phyloP scores from a whole-genome alignment of 2,797 vertebrate genomes.

The Synanceia verrucosa region DNA sequence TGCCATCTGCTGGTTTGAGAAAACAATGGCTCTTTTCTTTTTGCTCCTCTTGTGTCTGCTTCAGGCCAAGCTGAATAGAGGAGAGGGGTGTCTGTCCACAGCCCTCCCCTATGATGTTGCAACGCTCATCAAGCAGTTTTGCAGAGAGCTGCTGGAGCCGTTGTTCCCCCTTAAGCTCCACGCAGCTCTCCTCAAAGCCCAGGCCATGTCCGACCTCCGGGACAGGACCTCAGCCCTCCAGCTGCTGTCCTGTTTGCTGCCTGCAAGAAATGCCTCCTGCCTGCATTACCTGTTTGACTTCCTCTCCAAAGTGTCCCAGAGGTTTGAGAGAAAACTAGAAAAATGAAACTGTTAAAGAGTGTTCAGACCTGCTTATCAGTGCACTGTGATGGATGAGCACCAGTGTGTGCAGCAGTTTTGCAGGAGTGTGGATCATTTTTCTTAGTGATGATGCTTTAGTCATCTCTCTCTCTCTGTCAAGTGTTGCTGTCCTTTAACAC shows the following conservation, averaged over 20 bases:
- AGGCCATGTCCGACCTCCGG: constrained; percentile 73
- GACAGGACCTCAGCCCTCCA: constrained; percentile 85
- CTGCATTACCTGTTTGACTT: constrained; percentile 90
- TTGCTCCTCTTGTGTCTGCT: neutral
- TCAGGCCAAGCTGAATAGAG: constrained; percentile 79
- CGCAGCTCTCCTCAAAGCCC: constrained; percentile 86
- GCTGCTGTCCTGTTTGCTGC: constrained; percentile 88
- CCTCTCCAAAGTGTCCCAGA: constrained; percentile 85
- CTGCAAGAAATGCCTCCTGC: constrained; percentile 77
- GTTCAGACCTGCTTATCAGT: no score
- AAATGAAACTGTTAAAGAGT: neutral
- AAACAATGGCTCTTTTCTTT: no score
- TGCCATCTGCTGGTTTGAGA: neutral
- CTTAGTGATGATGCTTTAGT: no score
- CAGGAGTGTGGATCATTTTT: no score
- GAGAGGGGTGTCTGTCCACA: constrained; percentile 83
- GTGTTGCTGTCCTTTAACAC: no score
- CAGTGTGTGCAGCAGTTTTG: no score
- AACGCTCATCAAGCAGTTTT: constrained; percentile 92
- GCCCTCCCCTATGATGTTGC: constrained; percentile 88
- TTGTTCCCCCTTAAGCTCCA: constrained; percentile 86
- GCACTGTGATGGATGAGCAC: neutral
- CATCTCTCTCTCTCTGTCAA: no score
- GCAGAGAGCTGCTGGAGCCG: constrained; percentile 88
- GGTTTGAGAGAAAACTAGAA: constrained; percentile 75